Evolutionary conservation across 2,888 invertebrate genomes (phyloP).

Genomic region (Synanthedon tipuliformis): DNA sequence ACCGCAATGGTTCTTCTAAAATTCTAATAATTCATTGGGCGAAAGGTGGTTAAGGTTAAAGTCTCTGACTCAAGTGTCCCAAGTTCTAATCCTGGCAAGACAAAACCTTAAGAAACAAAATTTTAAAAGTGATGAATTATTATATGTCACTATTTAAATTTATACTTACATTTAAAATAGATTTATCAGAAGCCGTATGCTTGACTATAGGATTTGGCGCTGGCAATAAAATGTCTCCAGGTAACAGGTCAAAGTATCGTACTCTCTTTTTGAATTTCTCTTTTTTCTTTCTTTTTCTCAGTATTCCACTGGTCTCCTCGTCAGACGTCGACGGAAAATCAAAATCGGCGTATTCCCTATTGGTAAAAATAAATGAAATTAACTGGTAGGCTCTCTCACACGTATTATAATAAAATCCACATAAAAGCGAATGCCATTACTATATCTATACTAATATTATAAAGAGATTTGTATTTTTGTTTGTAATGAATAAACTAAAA

Average conservation of each 20-base stretch:
- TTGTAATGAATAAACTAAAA: no score
- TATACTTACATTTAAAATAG: slow-evolving; percentile 43
- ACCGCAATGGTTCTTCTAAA: no score
- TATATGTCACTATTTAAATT: not conserved
- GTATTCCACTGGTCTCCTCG: slow-evolving; percentile 17
- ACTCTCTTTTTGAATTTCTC: slow-evolving; percentile 30
- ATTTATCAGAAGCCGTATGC: slow-evolving; percentile 41
- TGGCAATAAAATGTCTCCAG: slow-evolving; percentile 39
- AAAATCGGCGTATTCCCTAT: slow-evolving; percentile 13
- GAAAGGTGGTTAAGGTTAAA: no score
- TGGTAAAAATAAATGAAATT: slow-evolving; percentile 3
- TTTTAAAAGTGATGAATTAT: no score
- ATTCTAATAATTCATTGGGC: no score
- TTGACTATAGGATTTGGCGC: slow-evolving; percentile 31
- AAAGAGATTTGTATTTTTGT: no score
- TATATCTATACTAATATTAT: no score
- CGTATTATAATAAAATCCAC: no score
- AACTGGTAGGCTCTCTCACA: no score
- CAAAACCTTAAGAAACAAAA: not conserved
- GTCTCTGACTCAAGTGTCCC: no score
- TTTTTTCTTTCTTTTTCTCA: slow-evolving; percentile 14
- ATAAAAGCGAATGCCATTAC: no score
- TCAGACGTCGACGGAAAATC: slow-evolving; percentile 3
- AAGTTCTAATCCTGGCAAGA: not conserved
- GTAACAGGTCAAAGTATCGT: slow-evolving; percentile 36